A percentile compares a stretch with the other conserved stretches of the same genome.
Conservation (phyloP, 2,113 vertebrate genomes). For the Gavia stellata region DNA sequence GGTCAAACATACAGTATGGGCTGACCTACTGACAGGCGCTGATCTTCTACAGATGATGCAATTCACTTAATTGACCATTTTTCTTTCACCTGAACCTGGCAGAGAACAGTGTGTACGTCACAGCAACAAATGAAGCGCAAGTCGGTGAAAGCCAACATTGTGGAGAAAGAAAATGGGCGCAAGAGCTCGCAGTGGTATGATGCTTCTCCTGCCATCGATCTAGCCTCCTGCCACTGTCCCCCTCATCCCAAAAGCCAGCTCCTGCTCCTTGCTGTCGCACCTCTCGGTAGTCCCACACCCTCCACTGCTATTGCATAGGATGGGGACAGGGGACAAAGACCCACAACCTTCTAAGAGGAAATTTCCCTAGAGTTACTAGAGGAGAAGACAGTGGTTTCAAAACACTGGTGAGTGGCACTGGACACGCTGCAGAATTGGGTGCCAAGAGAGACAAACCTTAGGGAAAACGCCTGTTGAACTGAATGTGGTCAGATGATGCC, state of each 20-base stretch:
- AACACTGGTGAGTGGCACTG: not conserved
- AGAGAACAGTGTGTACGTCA: not conserved
- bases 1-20: not conserved
- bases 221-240: not conserved
- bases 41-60: not conserved
- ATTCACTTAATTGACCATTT: not conserved
- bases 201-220: not conserved
- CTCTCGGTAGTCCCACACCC: not conserved
- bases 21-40: not conserved
- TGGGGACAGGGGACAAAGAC: not conserved
- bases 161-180: fast-evolving
- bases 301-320: not conserved
- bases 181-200: fast-evolving
- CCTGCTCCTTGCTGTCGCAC: not conserved
- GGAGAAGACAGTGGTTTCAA: not conserved
- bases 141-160: not conserved
- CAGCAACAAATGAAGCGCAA: not conserved
- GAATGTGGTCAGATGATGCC: not conserved
- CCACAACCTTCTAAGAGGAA: not conserved
- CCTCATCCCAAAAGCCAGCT: not conserved
- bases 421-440: not conserved
- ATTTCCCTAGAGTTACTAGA: not conserved
- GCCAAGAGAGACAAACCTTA: not conserved
- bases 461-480: not conserved
- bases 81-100: not conserved